phyloP scores from a whole-genome alignment of 2,113 vertebrate species.

The Saccopteryx bilineata region DNA sequence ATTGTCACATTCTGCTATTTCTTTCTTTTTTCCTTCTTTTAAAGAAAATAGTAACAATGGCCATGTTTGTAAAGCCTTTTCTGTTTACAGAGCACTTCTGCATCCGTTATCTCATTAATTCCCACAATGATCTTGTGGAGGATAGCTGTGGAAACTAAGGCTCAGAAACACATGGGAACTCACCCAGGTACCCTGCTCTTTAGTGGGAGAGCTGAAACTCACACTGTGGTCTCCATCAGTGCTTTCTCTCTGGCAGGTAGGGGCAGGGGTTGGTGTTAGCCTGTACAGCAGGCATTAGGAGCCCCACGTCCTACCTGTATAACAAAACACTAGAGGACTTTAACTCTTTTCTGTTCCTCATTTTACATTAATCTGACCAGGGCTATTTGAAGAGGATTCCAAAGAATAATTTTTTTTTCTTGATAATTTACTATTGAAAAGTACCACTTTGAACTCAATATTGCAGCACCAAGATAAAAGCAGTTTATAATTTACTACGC shows the following conservation, averaged over 20 bases:
- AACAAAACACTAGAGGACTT: background rate
- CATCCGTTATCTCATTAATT: background rate
- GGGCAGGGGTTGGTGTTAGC: background rate
- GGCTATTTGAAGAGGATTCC: background rate
- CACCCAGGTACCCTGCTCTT: accelerated
- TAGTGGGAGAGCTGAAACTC: background rate
- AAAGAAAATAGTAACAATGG: constrained; percentile 17
- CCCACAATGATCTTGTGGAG: background rate
- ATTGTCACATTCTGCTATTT: background rate
- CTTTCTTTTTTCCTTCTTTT: background rate
- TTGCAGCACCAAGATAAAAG: constrained; percentile 1
- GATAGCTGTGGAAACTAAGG: background rate
- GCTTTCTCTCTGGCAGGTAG: background rate
- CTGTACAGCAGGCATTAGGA: background rate
- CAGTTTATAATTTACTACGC: background rate
- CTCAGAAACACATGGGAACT: background rate
- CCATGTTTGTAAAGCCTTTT: background rate
- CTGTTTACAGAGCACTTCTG: background rate
- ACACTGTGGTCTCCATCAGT: background rate
- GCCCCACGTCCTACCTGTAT: background rate
- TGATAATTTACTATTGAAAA: constrained; percentile 35
- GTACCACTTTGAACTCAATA: background rate
- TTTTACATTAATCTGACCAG: background rate
- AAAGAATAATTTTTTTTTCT: background rate
- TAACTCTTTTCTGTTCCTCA: constrained; percentile 32